Percentiles rank a stretch among this genome's conserved stretches.
Conservation (phyloP, 2,888 invertebrate genomes). For the Apamea sordens region DNA sequence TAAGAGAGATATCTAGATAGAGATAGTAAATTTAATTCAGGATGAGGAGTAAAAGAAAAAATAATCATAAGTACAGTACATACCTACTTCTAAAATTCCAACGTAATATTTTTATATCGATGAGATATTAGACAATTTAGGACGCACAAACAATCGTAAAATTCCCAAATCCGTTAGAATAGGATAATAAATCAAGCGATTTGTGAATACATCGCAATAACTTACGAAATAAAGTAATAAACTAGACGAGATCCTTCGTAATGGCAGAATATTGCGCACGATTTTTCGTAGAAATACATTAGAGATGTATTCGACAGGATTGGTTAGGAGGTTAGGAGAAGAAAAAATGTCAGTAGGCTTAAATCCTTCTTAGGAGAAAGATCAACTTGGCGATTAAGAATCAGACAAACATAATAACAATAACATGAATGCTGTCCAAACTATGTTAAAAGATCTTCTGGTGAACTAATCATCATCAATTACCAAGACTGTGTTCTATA, state of each 20-base stretch:
- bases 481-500: not conserved
- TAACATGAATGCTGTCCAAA: not conserved
- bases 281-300: slow-evolving; percentile 12
- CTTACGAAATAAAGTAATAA: slow-evolving; percentile 24
- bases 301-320: slow-evolving; percentile 12
- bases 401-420: not conserved
- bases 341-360: not conserved
- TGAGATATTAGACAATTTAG: not conserved
- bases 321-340: not conserved
- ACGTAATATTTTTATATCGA: not conserved
- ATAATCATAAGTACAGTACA: not conserved
- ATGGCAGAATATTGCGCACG: slow-evolving; percentile 7
- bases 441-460: not conserved
- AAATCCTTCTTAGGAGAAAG: not conserved
- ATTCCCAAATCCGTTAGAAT: slow-evolving; percentile 18
- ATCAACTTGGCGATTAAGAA: too few species aligned
- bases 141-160: slow-evolving; percentile 21
- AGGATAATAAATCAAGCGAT: slow-evolving; percentile 40
- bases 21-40: not conserved
- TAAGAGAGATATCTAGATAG: too few species aligned
- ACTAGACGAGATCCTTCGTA: slow-evolving; percentile 26
- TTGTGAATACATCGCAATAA: slow-evolving; percentile 10
- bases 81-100: not conserved
- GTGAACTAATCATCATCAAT: not conserved
- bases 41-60: not conserved